Percentiles rank a stretch among this genome's conserved stretches.
phyloP scores from a whole-genome alignment of 2,113 vertebrate species.

The Rhineura floridana region DNA sequence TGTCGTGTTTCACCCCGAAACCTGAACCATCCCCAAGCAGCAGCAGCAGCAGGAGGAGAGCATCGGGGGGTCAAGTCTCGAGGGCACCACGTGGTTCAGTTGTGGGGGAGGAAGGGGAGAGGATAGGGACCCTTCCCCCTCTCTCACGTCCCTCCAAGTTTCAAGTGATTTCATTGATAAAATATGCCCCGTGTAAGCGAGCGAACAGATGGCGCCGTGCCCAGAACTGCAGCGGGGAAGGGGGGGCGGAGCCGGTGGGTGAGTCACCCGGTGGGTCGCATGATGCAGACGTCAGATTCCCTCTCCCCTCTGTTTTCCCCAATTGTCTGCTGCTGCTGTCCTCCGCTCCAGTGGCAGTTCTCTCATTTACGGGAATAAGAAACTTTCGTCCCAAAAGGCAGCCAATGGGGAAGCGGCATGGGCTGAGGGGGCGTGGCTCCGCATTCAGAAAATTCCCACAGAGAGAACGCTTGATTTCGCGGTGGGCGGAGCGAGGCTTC shows the following conservation, averaged over 20 bases:
- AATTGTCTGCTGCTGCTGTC: not conserved
- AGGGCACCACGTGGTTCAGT: not conserved
- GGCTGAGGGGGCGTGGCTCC: not conserved
- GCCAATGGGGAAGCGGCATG: not conserved
- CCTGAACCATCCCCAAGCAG: not conserved
- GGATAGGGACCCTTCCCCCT: not conserved
- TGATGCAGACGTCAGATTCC: not conserved
- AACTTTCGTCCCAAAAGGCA: not conserved
- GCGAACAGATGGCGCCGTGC: conserved; percentile 13
- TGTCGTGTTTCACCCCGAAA: conserved; percentile 33
- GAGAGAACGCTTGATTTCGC: no score
- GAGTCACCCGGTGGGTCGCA: conserved; percentile 25
- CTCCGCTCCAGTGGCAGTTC: not conserved
- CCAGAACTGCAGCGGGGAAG: not conserved
- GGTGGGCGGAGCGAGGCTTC: not conserved
- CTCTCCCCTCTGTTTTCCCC: not conserved
- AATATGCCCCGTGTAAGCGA: conserved; percentile 1
- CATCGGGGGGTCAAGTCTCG: not conserved
- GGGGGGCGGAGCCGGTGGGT: not conserved
- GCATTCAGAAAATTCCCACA: not conserved
- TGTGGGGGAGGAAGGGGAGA: not conserved
- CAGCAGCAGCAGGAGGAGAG: not conserved
- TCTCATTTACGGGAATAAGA: not conserved
- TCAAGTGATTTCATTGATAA: conserved; percentile 32
- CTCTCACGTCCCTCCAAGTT: not conserved